Evolutionary conservation across 2,797 vertebrate genomes (phyloP).

Genomic region (Thamnophis elegans): DNA sequence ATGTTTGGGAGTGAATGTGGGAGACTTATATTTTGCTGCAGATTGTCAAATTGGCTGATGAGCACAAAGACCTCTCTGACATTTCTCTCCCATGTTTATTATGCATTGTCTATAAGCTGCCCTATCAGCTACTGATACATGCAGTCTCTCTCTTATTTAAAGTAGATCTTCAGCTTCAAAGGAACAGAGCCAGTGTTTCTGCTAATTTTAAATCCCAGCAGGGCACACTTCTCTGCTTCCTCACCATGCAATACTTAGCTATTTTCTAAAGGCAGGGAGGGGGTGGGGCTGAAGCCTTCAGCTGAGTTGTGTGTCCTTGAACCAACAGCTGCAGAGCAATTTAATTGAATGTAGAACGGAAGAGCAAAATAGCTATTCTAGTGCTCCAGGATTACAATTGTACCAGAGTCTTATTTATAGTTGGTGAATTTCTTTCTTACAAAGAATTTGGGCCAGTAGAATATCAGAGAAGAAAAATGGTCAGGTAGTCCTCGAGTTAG

Average conservation of each 20-base stretch:
- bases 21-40: neutral
- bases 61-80: neutral
- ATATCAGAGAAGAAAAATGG: neutral
- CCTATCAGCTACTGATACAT: neutral
- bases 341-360: neutral
- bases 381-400: neutral
- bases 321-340: neutral
- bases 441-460: neutral
- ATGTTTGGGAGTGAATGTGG: neutral
- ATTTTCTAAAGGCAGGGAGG: neutral
- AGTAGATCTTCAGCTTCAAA: neutral
- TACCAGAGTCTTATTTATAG: neutral
- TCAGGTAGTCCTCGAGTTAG: neutral
- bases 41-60: neutral
- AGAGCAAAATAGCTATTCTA: neutral
- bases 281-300: neutral
- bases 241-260: neutral
- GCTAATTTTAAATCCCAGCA: neutral
- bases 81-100: neutral
- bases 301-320: constrained; percentile 6
- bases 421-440: neutral
- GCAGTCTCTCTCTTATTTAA: neutral
- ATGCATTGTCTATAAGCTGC: neutral
- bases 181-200: neutral
- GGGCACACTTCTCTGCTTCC: constrained; percentile 8